These are phyloP conservation scores for Celastrina argiolus DNA, from an alignment of 2,888 invertebrate genomes.

Conservation along the genomic window DNA sequence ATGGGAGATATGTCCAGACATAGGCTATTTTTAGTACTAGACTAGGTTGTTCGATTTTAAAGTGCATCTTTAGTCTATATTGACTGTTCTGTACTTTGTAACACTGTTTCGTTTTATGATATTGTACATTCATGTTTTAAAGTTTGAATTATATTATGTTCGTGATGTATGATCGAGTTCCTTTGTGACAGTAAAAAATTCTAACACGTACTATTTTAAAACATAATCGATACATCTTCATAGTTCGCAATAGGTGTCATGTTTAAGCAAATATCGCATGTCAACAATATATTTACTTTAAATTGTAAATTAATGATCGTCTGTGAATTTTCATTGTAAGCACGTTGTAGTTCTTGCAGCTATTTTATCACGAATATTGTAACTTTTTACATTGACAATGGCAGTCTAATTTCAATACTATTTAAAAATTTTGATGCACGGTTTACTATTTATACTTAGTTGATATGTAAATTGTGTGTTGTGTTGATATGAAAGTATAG, in stretches of 20 bases:
- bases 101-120: too few species aligned
- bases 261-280: constrained; percentile 21
- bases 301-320: not conserved
- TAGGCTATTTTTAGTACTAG: not conserved
- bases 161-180: constrained; percentile 1
- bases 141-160: not conserved
- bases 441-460: too few species aligned
- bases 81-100: too few species aligned
- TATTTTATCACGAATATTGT: not conserved
- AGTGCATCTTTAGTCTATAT: too few species aligned
- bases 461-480: too few species aligned
- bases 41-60: too few species aligned
- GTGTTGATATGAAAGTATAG: too few species aligned
- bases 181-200: not conserved
- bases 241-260: not conserved
- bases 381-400: not conserved
- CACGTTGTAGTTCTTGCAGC: not conserved
- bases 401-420: not conserved
- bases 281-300: constrained; percentile 15
- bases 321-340: constrained; percentile 3
- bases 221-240: not conserved
- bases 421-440: too few species aligned
- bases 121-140: not conserved
- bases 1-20: not conserved
- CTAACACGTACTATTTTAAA: not conserved